Evolutionary conservation across 2,113 vertebrate genomes (phyloP), one percentile per base, ranked within the genome.

Genomic region (Sinocyclocheilus rhinocerous): DNA sequence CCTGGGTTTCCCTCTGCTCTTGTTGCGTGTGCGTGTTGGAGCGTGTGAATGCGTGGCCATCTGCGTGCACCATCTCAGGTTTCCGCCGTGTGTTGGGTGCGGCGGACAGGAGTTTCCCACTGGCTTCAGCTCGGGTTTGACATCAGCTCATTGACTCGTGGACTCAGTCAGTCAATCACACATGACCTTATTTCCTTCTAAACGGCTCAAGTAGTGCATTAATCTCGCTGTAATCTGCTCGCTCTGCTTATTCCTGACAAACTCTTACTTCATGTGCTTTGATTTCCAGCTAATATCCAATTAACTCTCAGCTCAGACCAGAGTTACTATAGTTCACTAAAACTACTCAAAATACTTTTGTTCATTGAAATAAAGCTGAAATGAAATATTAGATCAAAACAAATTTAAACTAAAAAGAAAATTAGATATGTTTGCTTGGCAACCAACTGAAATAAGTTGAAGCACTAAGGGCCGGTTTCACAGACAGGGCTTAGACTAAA

Each of bases 241-340:
- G 11, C 12, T 39, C 6, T n/a, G 69, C 50, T 81, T 29, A 81
- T 36, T 85, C 57, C 45, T 33, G 26, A 39, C 12, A 69, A 24
- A 65, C 39, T 81, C 61, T 75, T 50, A 16, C 10, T 61, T 29
- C 6, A 26, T 76, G n/a, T 20, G 8, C 36, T 85, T 76, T 57
- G 45, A 85, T 81, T 76, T 77, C 16, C 10, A 48, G 33, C 45
- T 76, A 69, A 67, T 87, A 10, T 69, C 55, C 70, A 57, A 48
- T 76, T 76, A 48, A 33, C 77, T 87, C 15, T 50, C 52, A 29
- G 83, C 77, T 24, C 26, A 9, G 42, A 45, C 42, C 42, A 10
- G 9, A 10, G 26, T 10, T 39, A 12, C 1, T n/a, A n/a, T 36
- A 24, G 61, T 13, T 26, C 10, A 26, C n/a, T 65, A 13, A 26